Conservation (phyloP, 2,888 invertebrate genomes). For the Mactromeris polynyma region DNA sequence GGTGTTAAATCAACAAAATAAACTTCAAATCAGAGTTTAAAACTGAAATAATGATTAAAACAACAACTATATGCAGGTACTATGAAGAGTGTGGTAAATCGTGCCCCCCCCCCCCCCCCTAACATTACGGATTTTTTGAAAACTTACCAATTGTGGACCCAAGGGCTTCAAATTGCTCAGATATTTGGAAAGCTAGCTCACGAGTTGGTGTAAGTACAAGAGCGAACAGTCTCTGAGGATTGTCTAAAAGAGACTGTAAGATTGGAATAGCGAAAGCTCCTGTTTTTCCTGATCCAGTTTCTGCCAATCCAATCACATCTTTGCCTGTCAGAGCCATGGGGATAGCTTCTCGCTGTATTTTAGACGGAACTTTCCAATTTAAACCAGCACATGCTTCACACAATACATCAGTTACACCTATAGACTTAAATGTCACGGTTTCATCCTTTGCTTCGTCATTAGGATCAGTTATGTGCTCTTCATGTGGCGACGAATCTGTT, state of each 20-base stretch:
- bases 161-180: conserved; percentile 98
- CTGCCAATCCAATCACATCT: conserved; percentile 93
- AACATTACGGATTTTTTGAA: no score
- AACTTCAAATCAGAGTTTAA: no score
- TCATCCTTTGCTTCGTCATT: conserved; percentile 30
- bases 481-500: neutral
- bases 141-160: conserved; percentile 91
- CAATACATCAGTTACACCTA: conserved; percentile 94
- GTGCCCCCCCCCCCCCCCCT: no score
- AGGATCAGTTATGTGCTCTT: neutral
- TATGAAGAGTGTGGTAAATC: no score
- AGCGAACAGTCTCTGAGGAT: conserved; percentile 96
- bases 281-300: conserved; percentile 98
- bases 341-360: conserved; percentile 97
- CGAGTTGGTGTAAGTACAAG: conserved; percentile 96
- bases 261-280: conserved; percentile 99
- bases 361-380: conserved; percentile 97
- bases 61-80: no score
- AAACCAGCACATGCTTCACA: conserved; percentile 96
- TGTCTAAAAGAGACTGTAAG: conserved; percentile 95
- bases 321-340: conserved; percentile 95
- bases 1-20: no score
- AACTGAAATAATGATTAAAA: no score
- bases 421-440: conserved; percentile 58
- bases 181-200: conserved; percentile 99